These are phyloP conservation scores for Gambusia yucatana DNA, from an alignment of 2,797 vertebrate species.

Conservation along the genomic window DNA sequence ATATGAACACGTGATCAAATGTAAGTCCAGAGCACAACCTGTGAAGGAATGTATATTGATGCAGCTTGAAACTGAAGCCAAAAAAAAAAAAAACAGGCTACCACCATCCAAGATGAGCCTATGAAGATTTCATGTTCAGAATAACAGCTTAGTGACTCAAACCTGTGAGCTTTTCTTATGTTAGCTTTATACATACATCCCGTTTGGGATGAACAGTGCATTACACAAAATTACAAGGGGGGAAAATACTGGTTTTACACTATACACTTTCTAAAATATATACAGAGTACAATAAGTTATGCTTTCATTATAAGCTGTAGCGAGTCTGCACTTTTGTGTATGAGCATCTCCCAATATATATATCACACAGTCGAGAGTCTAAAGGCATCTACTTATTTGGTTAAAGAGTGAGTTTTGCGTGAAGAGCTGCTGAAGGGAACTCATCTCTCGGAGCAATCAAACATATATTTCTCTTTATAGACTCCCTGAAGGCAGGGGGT, in stretches of 20 bases:
- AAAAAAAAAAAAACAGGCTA: background rate
- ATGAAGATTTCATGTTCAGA: background rate
- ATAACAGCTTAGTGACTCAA: constrained; percentile 34
- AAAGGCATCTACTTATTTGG: constrained; percentile 99
- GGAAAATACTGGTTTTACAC: constrained; percentile 95
- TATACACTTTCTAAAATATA: constrained; percentile 99
- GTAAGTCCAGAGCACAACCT: constrained; percentile 22
- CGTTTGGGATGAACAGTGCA: constrained; percentile 91
- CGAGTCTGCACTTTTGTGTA: constrained; percentile 84
- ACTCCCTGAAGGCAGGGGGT: constrained; percentile 83
- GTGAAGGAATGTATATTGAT: constrained; percentile 89
- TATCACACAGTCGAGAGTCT: constrained; percentile 85
- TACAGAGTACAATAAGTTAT: constrained; percentile 99
- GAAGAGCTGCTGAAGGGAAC: constrained; percentile 90
- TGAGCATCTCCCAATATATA: constrained; percentile 70
- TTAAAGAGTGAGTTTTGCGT: constrained; percentile 92
- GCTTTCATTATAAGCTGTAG: constrained; percentile 89
- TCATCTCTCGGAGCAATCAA: constrained; percentile 79
- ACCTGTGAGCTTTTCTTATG: constrained; percentile 66
- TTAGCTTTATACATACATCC: constrained; percentile 86
- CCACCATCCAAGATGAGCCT: background rate
- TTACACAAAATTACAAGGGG: constrained; percentile 94
- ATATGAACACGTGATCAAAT: background rate
- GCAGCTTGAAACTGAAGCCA: constrained; percentile 69
- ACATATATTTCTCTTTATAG: constrained; percentile 92